These are phyloP conservation scores for Argyresthia goedartella DNA, from an alignment of 2,888 invertebrate species.

Conservation along the genomic window DNA sequence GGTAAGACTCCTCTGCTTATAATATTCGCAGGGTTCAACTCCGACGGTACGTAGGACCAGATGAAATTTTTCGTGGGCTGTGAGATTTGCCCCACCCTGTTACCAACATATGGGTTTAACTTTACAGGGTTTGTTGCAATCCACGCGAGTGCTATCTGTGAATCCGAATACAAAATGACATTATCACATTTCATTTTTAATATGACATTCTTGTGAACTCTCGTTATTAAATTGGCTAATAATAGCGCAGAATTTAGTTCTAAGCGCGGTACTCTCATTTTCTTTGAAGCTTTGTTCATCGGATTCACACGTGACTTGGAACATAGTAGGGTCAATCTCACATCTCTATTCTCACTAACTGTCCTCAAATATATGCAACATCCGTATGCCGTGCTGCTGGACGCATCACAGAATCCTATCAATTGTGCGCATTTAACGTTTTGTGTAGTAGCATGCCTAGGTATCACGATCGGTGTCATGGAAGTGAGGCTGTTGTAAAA, in stretches of 20 bases:
- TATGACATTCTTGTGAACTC: conserved; percentile 8
- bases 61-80: conserved; percentile 4
- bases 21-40: conserved; percentile 12
- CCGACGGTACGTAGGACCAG: conserved; percentile 11
- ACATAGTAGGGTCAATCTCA: conserved; percentile 8
- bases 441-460: background rate
- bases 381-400: conserved; percentile 10
- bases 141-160: conserved; percentile 16
- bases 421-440: background rate
- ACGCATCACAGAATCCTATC: conserved; percentile 13
- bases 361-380: conserved; percentile 13
- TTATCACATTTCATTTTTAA: conserved; percentile 7
- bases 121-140: conserved; percentile 8
- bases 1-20: conserved; percentile 10
- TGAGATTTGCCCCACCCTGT: conserved; percentile 12
- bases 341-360: conserved; percentile 7
- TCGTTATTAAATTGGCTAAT: conserved; percentile 8
- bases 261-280: conserved; percentile 10
- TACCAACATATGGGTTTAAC: conserved; percentile 13
- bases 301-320: conserved; percentile 14
- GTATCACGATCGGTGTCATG: conserved; percentile 9
- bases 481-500: conserved; percentile 6
- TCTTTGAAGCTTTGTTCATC: background rate
- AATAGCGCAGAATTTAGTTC: conserved; percentile 14
- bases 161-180: conserved; percentile 12